phyloP scores from a whole-genome alignment of 2,888 invertebrate genomes.

The Brachylomia viminalis region DNA sequence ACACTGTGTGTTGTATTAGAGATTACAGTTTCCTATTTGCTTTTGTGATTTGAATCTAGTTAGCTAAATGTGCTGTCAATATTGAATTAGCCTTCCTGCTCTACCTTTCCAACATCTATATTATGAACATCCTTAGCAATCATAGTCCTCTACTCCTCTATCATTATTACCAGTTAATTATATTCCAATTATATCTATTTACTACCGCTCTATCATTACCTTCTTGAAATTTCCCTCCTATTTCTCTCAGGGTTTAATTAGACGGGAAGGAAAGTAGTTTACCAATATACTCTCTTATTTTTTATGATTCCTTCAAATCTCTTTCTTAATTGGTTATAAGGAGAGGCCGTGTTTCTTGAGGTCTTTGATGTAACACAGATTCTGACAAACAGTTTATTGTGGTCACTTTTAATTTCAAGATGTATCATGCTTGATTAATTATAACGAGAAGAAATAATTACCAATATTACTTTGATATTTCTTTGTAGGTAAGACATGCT shows the following conservation, averaged over 20 bases:
- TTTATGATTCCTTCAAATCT: neutral
- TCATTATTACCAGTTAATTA: conserved; percentile 21
- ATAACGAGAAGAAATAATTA: neutral
- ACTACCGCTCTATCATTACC: neutral
- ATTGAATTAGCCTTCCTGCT: neutral
- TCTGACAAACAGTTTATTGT: no score
- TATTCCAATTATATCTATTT: conserved; percentile 1
- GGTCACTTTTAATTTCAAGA: neutral
- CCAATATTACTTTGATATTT: neutral
- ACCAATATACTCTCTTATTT: neutral
- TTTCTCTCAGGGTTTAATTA: conserved; percentile 9
- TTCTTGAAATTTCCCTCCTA: neutral
- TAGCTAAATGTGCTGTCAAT: neutral
- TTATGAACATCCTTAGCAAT: neutral
- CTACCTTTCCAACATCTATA: neutral
- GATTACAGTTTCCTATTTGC: neutral
- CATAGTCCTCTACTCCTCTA: neutral
- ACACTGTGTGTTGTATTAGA: neutral
- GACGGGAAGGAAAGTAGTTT: conserved; percentile 21
- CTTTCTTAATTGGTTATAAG: neutral
- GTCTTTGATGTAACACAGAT: neutral
- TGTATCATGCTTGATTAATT: no score
- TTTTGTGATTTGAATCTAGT: neutral
- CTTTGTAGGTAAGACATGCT: neutral
- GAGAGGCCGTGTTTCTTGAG: neutral